Conservation (phyloP, 2,888 invertebrate genomes). For the Lagria hirta region DNA sequence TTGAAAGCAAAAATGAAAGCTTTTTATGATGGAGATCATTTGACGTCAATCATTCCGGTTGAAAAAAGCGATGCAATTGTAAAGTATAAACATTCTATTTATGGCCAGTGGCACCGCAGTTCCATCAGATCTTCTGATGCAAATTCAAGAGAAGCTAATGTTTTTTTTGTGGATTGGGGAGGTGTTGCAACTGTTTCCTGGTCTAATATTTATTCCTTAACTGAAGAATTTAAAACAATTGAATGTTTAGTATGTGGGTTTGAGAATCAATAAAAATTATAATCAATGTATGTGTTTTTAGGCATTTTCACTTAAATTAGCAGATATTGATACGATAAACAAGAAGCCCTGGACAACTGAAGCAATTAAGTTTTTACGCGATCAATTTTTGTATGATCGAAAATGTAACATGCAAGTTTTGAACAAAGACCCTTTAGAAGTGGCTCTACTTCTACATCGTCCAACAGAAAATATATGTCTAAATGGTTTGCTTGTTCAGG, state of each 20-base stretch:
- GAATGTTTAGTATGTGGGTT: slow-evolving; percentile 48
- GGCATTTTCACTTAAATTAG: slow-evolving; percentile 44
- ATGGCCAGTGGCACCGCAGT: slow-evolving; percentile 63
- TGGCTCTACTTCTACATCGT: slow-evolving; percentile 52
- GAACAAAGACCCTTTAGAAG: slow-evolving; percentile 43
- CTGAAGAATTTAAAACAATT: slow-evolving; percentile 41
- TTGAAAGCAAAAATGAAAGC: slow-evolving; percentile 36
- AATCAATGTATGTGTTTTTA: slow-evolving; percentile 50
- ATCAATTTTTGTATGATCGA: slow-evolving; percentile 44
- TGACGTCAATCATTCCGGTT: slow-evolving; percentile 37
- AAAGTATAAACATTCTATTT: slow-evolving; percentile 43
- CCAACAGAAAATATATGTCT: slow-evolving; percentile 54
- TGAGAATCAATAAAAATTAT: neutral
- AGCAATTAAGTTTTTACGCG: slow-evolving; percentile 49
- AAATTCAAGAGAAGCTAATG: slow-evolving; percentile 56
- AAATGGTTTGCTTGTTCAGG: slow-evolving; percentile 57
- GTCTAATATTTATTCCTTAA: slow-evolving; percentile 57
- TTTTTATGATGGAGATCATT: slow-evolving; percentile 35
- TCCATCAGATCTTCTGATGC: slow-evolving; percentile 55
- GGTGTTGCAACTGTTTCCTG: slow-evolving; percentile 55
- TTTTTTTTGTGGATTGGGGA: slow-evolving; percentile 68
- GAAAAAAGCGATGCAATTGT: slow-evolving; percentile 56
- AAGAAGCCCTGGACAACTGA: slow-evolving; percentile 49
- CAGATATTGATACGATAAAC: slow-evolving; percentile 27
- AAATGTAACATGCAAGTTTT: slow-evolving; percentile 51